Base-by-base conservation (phyloP, 2,888 invertebrate species). In the Drosophila buzzatii region DNA sequence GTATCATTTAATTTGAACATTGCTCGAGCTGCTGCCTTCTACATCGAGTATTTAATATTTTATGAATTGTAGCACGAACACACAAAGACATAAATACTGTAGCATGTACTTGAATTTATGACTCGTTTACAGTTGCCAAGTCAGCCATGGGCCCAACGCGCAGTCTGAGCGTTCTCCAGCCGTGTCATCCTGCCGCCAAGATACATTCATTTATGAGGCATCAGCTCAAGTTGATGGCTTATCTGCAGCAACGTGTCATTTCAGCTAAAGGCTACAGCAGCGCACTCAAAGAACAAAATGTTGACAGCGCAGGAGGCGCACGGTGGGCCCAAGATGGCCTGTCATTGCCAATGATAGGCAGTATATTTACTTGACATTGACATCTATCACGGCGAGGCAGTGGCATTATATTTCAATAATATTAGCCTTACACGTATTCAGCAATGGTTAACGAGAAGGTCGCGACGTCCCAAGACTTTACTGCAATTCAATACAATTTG, bases 1-100 rank as follows among this genome's bases (percentile, higher is more conserved):
- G 67, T 72, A 81, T 78, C 85, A 83, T 85, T 85, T 85, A 80
- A 85, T 90, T 90, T 90, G 53, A 73, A 81, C 90, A 89, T 83
- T 72, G 75, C 55, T 62, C 16, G 4, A 23, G 35, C 69, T 27
- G 27, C 27, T 4, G 39, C 23, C 70, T 23, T 9, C 18, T 31
- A 67, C 77, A 72, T 58, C 67, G 75, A 73, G 81, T 71, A 75
- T 83, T 85, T 90, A 89, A 90, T 85, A 90, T 85, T 85, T 80
- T 61, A 90, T 87, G 84, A 83, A 75, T 88, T 73, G 72, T 63
- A 49, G 76, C 79, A 69, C 65, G 59, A 62, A 57, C 76, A 66
- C 23, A 70, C 45, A 74, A 52, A 70, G 61, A 66, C 56, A 70
- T 64, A 84, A 53, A 80, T 63, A 70, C 66, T 58, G 53, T 69